Conservation (phyloP, 1,140 invertebrate species). For the Drosophila elegans region DNA sequence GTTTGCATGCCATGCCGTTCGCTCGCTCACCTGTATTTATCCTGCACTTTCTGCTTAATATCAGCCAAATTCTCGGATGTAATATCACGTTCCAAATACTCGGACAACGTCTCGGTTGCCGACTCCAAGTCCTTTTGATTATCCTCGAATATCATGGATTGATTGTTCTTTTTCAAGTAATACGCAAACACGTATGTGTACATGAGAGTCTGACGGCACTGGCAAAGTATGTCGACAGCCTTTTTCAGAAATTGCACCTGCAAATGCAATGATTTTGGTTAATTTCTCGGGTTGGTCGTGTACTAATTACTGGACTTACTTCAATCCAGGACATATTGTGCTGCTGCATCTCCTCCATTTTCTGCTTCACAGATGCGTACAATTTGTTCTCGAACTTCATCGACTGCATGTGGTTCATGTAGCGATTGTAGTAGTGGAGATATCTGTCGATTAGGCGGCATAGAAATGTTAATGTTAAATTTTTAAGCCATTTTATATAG, state of each 20-base stretch:
- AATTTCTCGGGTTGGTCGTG: too few species aligned
- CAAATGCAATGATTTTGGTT: neutral
- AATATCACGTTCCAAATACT: conserved; percentile 99
- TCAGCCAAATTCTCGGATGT: conserved; percentile 98
- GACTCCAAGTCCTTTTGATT: conserved; percentile 99
- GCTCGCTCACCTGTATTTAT: conserved; percentile 96
- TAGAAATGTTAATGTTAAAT: too few species aligned
- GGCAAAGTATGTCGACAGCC: conserved; percentile 98
- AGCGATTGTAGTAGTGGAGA: conserved; percentile 99
- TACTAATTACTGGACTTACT: conserved; percentile 86
- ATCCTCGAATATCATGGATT: conserved; percentile 99
- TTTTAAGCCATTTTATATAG: too few species aligned
- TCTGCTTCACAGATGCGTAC: conserved; percentile 96
- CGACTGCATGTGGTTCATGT: conserved; percentile 99
- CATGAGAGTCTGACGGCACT: conserved; percentile 99
- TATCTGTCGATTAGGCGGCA: conserved; percentile 89
- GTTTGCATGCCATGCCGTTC: neutral
- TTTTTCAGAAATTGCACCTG: conserved; percentile 98
- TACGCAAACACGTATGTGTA: conserved; percentile 99
- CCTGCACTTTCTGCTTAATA: conserved; percentile 99
- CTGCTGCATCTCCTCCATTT: conserved; percentile 99
- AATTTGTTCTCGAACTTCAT: conserved; percentile 99
- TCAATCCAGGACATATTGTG: conserved; percentile 99
- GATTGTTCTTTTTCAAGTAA: conserved; percentile 98
- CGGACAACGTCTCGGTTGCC: conserved; percentile 97